phyloP scores from a whole-genome alignment of 2,797 vertebrate genomes.

The Melanitta fusca region DNA sequence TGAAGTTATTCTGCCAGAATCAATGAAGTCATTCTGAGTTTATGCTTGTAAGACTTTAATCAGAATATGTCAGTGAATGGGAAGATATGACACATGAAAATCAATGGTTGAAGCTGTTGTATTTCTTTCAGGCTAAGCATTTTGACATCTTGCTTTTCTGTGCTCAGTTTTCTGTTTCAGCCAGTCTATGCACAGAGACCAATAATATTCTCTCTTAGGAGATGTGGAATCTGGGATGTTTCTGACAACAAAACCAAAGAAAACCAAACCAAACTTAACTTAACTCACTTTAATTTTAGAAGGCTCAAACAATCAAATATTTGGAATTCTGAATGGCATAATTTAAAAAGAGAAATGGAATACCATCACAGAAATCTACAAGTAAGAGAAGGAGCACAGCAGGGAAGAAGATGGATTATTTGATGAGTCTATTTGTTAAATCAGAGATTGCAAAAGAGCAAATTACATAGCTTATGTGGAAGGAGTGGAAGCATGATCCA shows the following conservation, averaged over 20 bases:
- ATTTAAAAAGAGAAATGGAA: not conserved
- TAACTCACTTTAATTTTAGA: not conserved
- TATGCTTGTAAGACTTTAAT: constrained; percentile 39
- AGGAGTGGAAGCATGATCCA: not conserved
- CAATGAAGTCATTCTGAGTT: not conserved
- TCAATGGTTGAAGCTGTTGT: constrained; percentile 1
- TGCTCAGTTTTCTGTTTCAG: constrained; percentile 9
- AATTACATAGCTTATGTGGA: not conserved
- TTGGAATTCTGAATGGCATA: not conserved
- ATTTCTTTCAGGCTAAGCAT: constrained; percentile 8
- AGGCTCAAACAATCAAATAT: not conserved
- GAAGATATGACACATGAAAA: constrained; percentile 28
- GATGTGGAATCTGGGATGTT: not conserved
- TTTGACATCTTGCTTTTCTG: constrained; percentile 16
- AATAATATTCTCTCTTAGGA: not conserved
- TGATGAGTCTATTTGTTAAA: constrained; percentile 12
- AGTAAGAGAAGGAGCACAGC: not conserved
- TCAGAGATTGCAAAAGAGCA: not conserved
- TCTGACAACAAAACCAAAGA: not conserved
- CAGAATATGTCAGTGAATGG: constrained; percentile 32
- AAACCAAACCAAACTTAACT: not conserved
- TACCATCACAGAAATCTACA: not conserved
- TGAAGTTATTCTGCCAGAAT: constrained; percentile 12
- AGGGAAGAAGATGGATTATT: not conserved
- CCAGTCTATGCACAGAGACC: not conserved